A percentile compares a stretch with the other conserved stretches of the same genome.
Evolutionary conservation across 2,113 vertebrate species (phyloP).

Genomic region (Candoia aspera): DNA sequence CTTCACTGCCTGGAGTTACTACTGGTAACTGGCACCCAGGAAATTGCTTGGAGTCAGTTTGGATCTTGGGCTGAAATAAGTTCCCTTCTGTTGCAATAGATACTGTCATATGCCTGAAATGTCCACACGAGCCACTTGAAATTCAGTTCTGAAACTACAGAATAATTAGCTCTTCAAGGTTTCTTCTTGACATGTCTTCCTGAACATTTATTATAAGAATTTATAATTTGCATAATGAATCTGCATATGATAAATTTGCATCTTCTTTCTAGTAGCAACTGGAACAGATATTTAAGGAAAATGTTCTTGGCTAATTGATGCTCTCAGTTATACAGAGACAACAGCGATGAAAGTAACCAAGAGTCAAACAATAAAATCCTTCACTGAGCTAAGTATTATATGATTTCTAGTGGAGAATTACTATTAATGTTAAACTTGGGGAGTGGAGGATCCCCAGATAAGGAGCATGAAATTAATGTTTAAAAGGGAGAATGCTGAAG

Average conservation of each 20-base stretch:
- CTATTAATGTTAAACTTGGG: background rate
- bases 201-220: background rate
- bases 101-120: background rate
- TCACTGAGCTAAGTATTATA: background rate
- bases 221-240: slow-evolving; percentile 8
- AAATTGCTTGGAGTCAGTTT: background rate
- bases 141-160: background rate
- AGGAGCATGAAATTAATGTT: background rate
- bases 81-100: background rate
- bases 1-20: background rate
- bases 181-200: background rate
- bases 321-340: slow-evolving; percentile 4
- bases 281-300: slow-evolving; percentile 16
- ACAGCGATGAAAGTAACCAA: background rate
- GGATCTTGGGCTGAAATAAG: background rate
- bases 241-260: background rate
- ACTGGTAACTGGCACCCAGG: background rate
- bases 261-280: background rate
- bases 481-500: background rate
- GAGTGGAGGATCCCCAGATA: background rate
- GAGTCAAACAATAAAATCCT: background rate
- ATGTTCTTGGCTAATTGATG: background rate
- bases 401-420: slow-evolving; percentile 12
- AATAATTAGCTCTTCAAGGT: background rate
- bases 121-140: background rate